These are phyloP conservation scores for Chymomyza fuscimana DNA, from an alignment of 2,888 invertebrate genomes.

Conservation along the genomic window DNA sequence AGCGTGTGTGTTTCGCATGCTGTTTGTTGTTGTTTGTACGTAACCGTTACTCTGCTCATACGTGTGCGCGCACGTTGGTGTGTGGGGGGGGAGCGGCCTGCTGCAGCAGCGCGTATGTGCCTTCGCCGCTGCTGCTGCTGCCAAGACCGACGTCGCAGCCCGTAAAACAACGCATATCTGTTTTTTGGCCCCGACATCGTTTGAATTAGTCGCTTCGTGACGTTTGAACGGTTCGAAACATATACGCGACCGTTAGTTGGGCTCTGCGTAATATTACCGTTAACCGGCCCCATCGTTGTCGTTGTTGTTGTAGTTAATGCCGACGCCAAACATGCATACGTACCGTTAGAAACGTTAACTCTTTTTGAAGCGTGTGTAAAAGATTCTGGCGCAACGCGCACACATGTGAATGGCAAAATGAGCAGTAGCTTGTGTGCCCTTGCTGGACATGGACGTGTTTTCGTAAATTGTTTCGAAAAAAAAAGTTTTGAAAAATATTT, in stretches of 20 bases:
- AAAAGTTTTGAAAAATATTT: neutral
- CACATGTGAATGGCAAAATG: constrained; percentile 48
- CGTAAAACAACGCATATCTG: constrained; percentile 53
- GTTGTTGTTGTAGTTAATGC: constrained; percentile 33
- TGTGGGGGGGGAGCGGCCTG: constrained; percentile 24
- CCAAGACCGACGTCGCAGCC: constrained; percentile 24
- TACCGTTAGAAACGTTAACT: constrained; percentile 13
- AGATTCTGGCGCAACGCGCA: constrained; percentile 24
- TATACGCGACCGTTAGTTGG: constrained; percentile 66
- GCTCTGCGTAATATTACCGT: constrained; percentile 37
- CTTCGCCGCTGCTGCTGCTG: constrained; percentile 36
- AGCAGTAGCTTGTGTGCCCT: constrained; percentile 45
- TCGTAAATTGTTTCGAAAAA: neutral
- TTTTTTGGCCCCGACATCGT: constrained; percentile 77
- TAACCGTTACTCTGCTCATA: constrained; percentile 53
- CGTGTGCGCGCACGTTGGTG: constrained; percentile 69
- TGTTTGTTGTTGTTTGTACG: constrained; percentile 55
- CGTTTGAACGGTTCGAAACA: constrained; percentile 80
- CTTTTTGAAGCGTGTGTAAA: constrained; percentile 37
- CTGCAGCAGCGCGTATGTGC: constrained; percentile 55
- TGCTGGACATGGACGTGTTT: constrained; percentile 43
- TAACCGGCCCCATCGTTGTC: constrained; percentile 27
- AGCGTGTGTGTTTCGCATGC: constrained; percentile 53
- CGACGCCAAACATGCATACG: constrained; percentile 37
- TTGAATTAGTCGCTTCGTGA: constrained; percentile 80